Evolutionary conservation across 2,797 vertebrate genomes (phyloP), one percentile per base, ranked within the genome.

Genomic region (Amphiprion clarkii): DNA sequence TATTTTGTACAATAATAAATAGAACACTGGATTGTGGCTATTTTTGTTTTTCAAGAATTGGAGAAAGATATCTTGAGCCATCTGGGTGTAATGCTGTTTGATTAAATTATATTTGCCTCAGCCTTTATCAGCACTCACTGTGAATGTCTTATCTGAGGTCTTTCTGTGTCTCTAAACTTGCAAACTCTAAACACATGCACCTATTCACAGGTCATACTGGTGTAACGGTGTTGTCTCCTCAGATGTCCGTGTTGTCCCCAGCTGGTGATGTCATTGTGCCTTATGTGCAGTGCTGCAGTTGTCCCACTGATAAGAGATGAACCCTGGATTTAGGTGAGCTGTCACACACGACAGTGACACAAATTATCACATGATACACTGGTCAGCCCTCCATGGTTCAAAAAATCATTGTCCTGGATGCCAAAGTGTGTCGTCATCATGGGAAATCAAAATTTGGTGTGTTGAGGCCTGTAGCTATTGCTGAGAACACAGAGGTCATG

Each of bases 261-360:
- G 29, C 31, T 51, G 79, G 76, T 89, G 89, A 93, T 88, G 87
- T 93, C 89, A 93, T 66, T 23, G 5, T 52, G 55, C 36, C 62
- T 53, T 74, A 5, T 36, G 67, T 13, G 44, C 17, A 0, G 52
- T 64, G 55, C 54, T 59, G 71, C 57, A 57, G 69, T 52, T 70
- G 36, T 82, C 51, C 63, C 12, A 73, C 74, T 89, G 92, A 94
- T 93, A 93, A 91, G 79, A 87, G 27, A 8, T 85, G 88, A 87
- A 90, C 90, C 76, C 81, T 93, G 88, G 80, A 81, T 87, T 59
- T 79, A 81, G 62, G 67, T 73, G 66, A 82, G 51, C 60, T 64
- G 77, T 74, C 64, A 21, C 63, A n/a, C 49, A 75, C 23, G 25
- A 31, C 3, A 1, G 55, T 44, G 23, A 23, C 39, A 73, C 42